Evolutionary conservation across 2,797 vertebrate species (phyloP).

Genomic region (Coluber constrictor): DNA sequence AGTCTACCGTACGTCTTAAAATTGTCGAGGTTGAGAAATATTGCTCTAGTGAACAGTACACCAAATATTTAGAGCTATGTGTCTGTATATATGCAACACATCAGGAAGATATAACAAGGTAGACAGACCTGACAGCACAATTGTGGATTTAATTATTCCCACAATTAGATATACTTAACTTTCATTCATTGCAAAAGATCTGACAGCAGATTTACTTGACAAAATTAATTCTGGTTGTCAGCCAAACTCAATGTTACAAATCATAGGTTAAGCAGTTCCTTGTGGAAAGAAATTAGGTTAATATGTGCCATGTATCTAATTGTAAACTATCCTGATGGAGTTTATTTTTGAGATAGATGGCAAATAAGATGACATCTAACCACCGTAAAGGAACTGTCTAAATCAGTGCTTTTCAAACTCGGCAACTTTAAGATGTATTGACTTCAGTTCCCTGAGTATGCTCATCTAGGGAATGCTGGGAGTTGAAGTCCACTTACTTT

Average conservation of each 20-base stretch:
- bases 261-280: background rate
- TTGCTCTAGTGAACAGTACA: background rate
- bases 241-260: background rate
- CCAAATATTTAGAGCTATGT: background rate
- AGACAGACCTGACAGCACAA: background rate
- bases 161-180: background rate
- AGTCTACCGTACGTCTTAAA: background rate
- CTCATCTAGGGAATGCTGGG: background rate
- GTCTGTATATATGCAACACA: background rate
- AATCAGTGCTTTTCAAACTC: background rate
- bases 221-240: background rate
- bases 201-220: background rate
- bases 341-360: background rate
- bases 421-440: background rate
- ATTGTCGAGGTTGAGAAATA: background rate
- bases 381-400: background rate
- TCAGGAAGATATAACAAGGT: background rate
- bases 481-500: background rate
- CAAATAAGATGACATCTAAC: background rate
- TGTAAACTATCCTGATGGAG: background rate
- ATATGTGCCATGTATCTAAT: background rate
- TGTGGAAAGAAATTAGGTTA: background rate
- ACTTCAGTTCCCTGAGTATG: background rate
- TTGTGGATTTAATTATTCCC: background rate
- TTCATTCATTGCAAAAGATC: background rate